Evolutionary conservation across 2,888 invertebrate species (phyloP).

Genomic region (Melolontha melolontha): DNA sequence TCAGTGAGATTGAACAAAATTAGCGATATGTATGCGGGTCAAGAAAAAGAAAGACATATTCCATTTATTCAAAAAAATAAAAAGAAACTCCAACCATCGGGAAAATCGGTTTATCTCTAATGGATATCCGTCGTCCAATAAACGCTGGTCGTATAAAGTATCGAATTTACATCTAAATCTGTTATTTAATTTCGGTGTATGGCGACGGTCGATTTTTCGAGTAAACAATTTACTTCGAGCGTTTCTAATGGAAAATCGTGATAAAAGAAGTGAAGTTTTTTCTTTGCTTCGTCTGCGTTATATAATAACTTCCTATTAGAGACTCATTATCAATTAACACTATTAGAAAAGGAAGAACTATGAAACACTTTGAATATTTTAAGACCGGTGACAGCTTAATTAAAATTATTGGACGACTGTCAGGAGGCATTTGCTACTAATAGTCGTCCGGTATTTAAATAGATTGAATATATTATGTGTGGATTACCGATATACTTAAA

Average conservation of each 20-base stretch:
- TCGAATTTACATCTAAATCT: constrained; percentile 37
- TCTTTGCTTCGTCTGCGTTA: not conserved
- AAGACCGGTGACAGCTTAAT: constrained; percentile 29
- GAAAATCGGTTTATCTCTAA: constrained; percentile 34
- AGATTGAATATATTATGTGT: constrained; percentile 26
- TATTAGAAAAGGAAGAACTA: not conserved
- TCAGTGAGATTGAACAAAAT: constrained; percentile 40
- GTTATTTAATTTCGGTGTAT: constrained; percentile 31
- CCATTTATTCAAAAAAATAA: constrained; percentile 25
- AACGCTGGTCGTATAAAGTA: constrained; percentile 33
- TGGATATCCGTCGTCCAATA: constrained; percentile 36
- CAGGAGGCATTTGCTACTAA: constrained; percentile 1
- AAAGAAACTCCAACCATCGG: constrained; percentile 20
- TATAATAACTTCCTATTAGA: constrained; percentile 15
- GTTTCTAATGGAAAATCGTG: constrained; percentile 30
- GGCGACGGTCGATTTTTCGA: constrained; percentile 24
- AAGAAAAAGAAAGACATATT: constrained; percentile 37
- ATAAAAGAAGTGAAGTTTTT: constrained; percentile 4
- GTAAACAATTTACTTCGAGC: constrained; percentile 23
- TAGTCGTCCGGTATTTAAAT: constrained; percentile 26
- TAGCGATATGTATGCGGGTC: constrained; percentile 47
- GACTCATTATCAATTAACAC: constrained; percentile 15
- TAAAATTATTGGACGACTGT: constrained; percentile 31
- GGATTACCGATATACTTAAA: constrained; percentile 2
- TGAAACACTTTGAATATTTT: constrained; percentile 10